A percentile compares a stretch with the other conserved stretches of the same genome.
Conservation (phyloP, 2,888 invertebrate genomes). For the Noctua pronuba region DNA sequence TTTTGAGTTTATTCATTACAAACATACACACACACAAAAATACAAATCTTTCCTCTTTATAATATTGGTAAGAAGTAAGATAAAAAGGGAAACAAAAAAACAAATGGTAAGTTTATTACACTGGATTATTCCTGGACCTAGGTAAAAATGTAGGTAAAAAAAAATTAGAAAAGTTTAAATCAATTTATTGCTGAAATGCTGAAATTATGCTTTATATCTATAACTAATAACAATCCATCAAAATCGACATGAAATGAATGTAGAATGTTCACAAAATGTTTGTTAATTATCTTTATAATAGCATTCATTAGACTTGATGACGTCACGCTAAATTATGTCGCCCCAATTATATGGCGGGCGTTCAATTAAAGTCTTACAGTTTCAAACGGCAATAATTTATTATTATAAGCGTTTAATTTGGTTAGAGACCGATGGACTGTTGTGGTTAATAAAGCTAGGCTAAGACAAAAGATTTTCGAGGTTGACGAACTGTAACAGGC, state of each 20-base stretch:
- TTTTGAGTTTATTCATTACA: no score
- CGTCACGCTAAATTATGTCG: conserved; percentile 33
- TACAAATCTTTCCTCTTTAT: no score
- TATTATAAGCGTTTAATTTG: conserved; percentile 20
- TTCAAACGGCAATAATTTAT: conserved; percentile 30
- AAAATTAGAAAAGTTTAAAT: background rate
- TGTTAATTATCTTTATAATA: conserved; percentile 41
- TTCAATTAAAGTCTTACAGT: conserved; percentile 33
- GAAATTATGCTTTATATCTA: background rate
- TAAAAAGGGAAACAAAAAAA: no score
- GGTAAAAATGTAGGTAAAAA: no score
- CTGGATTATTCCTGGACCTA: background rate
- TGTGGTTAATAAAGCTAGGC: background rate
- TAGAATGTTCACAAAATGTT: conserved; percentile 35
- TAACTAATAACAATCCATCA: conserved; percentile 1
- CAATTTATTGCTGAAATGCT: background rate
- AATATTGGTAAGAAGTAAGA: no score
- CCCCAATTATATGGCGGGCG: conserved; percentile 39
- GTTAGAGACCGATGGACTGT: background rate
- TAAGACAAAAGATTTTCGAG: background rate
- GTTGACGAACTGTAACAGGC: background rate
- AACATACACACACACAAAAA: no score
- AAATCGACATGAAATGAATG: conserved; percentile 25
- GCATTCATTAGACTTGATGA: conserved; percentile 39
- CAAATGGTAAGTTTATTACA: background rate